Evolutionary conservation across 2,888 invertebrate species (phyloP).

Genomic region (Agelastica alni): DNA sequence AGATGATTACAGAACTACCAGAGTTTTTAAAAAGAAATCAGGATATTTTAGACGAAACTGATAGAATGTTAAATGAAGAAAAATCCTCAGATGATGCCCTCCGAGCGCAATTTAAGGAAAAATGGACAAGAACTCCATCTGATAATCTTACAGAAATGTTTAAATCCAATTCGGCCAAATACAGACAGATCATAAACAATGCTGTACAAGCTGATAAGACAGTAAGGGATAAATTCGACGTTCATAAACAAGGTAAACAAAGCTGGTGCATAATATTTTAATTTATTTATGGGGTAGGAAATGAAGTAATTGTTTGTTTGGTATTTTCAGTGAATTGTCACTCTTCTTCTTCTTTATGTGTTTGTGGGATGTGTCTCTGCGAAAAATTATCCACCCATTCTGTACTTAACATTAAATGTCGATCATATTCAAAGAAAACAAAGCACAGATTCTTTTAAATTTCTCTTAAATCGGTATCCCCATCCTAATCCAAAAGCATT

Average conservation of each 20-base stretch:
- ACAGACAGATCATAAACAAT: slow-evolving; percentile 89
- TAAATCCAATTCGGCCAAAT: slow-evolving; percentile 86
- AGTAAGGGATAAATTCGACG: slow-evolving; percentile 84
- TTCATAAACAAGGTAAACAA: slow-evolving; percentile 60
- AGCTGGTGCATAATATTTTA: no score
- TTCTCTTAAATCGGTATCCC: no score
- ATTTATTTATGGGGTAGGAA: no score
- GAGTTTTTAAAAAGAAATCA: slow-evolving; percentile 88
- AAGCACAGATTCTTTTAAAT: no score
- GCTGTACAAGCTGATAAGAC: slow-evolving; percentile 81
- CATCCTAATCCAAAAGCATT: no score
- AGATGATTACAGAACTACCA: slow-evolving; percentile 84
- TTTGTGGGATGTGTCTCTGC: no score
- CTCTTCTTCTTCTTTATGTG: no score
- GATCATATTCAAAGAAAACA: no score
- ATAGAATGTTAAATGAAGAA: slow-evolving; percentile 87
- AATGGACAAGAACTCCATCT: slow-evolving; percentile 91
- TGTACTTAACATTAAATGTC: no score
- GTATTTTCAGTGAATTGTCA: no score
- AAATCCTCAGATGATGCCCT: slow-evolving; percentile 86
- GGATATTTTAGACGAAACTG: slow-evolving; percentile 92
- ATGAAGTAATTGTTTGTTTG: no score
- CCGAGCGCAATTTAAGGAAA: slow-evolving; percentile 86
- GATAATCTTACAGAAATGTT: slow-evolving; percentile 88
- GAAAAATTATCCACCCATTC: no score